Conservation (phyloP, 2,888 invertebrate species). For the Acanthosepion lycidas region DNA sequence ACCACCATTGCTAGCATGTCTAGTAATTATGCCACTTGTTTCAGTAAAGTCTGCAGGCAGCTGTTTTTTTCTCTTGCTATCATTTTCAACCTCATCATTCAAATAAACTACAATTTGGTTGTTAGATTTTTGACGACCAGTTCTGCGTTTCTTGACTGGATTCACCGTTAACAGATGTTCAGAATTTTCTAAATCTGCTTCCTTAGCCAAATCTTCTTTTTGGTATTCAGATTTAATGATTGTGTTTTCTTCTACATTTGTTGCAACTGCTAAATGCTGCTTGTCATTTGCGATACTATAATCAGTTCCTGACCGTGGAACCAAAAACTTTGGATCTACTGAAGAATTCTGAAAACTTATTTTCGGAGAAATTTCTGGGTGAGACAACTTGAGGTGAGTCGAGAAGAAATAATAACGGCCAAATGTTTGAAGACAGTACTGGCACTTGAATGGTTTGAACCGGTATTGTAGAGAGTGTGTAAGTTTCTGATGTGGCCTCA, state of each 20-base stretch:
- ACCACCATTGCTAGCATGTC: neutral
- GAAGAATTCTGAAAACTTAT: neutral
- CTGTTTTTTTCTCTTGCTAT: neutral
- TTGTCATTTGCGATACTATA: neutral
- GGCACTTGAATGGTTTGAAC: neutral
- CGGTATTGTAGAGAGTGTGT: neutral
- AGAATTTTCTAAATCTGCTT: neutral
- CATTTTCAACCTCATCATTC: neutral
- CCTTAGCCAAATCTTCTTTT: neutral
- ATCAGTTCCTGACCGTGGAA: neutral
- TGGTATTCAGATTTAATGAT: neutral
- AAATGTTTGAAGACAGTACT: neutral
- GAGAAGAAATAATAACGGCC: neutral
- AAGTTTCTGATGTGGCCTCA: neutral
- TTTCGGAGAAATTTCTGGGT: neutral
- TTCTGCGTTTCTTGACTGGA: neutral
- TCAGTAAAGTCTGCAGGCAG: neutral
- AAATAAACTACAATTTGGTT: neutral
- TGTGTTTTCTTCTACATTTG: neutral
- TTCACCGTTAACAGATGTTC: neutral
- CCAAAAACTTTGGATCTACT: neutral
- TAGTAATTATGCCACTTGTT: neutral
- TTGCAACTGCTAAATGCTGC: neutral
- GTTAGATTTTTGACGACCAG: neutral
- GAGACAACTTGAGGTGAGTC: neutral